Percentiles rank a stretch among this genome's conserved stretches.
Evolutionary conservation across 1,140 invertebrate species (phyloP).

Genomic region (Hetaerina americana): DNA sequence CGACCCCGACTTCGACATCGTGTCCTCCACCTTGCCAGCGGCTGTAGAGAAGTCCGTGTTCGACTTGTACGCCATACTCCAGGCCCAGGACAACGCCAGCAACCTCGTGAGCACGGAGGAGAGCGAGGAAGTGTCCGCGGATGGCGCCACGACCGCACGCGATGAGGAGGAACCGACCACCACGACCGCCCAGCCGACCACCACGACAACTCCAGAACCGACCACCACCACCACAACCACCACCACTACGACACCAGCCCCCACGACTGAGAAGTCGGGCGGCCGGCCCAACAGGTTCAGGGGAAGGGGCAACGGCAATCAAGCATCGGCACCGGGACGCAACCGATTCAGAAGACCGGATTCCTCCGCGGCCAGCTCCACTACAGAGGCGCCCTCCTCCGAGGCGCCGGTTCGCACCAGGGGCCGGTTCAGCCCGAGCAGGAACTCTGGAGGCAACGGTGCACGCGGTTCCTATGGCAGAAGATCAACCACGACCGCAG

Average conservation of each 20-base stretch:
- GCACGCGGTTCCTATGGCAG: not conserved
- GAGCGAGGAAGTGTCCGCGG: not conserved
- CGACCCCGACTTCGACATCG: not conserved
- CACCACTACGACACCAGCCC: not conserved
- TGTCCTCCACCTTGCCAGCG: not conserved
- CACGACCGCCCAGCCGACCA: not conserved
- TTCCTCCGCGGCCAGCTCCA: not conserved
- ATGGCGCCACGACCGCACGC: not conserved
- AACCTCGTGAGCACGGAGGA: not conserved
- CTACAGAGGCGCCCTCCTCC: not conserved
- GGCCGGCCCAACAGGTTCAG: not conserved
- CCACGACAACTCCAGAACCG: not conserved
- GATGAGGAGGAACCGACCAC: not conserved
- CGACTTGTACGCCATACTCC: conserved; percentile 2
- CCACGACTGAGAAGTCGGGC: not conserved
- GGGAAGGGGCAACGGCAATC: not conserved
- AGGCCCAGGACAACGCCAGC: not conserved
- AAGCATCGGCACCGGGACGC: not conserved
- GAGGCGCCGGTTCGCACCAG: not conserved
- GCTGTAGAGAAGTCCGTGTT: not conserved
- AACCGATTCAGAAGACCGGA: not conserved
- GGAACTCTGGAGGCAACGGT: not conserved
- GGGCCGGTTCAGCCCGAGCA: not conserved
- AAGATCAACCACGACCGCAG: not conserved
- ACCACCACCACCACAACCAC: conserved; percentile 5